phyloP scores from a whole-genome alignment of 1,140 invertebrate genomes.

The Drosophila funebris region DNA sequence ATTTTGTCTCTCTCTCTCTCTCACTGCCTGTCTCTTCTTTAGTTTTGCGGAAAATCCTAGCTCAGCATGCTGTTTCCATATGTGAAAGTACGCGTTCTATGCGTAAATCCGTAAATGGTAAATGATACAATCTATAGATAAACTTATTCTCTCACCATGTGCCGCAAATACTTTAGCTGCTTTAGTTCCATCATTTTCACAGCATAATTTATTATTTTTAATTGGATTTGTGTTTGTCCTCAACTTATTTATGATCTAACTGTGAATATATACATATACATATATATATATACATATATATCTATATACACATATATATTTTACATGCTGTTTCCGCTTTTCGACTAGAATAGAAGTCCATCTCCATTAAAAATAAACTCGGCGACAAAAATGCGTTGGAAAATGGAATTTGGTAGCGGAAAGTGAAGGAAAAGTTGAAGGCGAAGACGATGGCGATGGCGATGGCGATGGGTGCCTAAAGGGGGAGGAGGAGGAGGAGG shows the following conservation, averaged over 20 bases:
- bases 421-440: slow-evolving; percentile 47
- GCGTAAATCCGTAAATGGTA: slow-evolving; percentile 1
- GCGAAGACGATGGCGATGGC: too few species aligned
- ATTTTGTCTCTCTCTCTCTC: background rate
- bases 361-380: slow-evolving; percentile 53
- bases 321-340: slow-evolving; percentile 54
- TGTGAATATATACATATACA: too few species aligned
- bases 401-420: slow-evolving; percentile 36
- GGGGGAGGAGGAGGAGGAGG: background rate
- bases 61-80: slow-evolving; percentile 23
- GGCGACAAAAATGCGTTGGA: slow-evolving; percentile 56
- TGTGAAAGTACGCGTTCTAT: background rate
- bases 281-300: too few species aligned
- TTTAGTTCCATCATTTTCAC: background rate
- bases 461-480: too few species aligned
- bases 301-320: too few species aligned
- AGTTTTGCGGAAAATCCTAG: slow-evolving; percentile 29
- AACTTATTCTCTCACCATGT: slow-evolving; percentile 34
- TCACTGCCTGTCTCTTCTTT: background rate
- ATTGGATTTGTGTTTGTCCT: slow-evolving; percentile 61
- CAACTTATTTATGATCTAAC: slow-evolving; percentile 54
- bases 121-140: slow-evolving; percentile 4
- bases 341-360: slow-evolving; percentile 11
- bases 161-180: slow-evolving; percentile 39
- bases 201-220: slow-evolving; percentile 81